phyloP scores from a whole-genome alignment of 2,797 vertebrate genomes.

The Aulostomus chinensis region DNA sequence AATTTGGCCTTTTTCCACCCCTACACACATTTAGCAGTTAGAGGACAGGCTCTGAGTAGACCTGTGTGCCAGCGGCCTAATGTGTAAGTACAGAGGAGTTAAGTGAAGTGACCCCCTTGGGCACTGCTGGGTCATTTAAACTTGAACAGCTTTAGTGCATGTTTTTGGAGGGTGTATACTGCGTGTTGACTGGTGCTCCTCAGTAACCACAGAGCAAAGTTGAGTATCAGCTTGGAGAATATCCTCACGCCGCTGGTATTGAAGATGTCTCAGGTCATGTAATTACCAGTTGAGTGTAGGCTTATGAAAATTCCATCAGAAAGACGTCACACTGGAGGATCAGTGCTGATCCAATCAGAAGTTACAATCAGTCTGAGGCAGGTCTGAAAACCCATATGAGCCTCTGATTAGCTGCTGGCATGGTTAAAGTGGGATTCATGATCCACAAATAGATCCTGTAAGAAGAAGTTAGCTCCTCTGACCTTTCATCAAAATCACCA shows the following conservation, averaged over 20 bases:
- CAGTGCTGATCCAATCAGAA: slow-evolving; percentile 61
- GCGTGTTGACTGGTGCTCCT: slow-evolving; percentile 19
- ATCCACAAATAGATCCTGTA: slow-evolving; percentile 59
- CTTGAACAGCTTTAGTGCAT: not conserved
- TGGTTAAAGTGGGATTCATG: slow-evolving; percentile 47
- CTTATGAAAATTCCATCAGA: slow-evolving; percentile 57
- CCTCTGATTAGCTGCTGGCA: slow-evolving; percentile 61
- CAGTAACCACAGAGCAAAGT: slow-evolving; percentile 19
- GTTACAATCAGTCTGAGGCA: slow-evolving; percentile 31
- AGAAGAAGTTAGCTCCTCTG: slow-evolving; percentile 50
- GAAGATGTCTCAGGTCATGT: slow-evolving; percentile 50
- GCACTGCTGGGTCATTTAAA: slow-evolving; percentile 13
- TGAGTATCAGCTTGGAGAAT: slow-evolving; percentile 16
- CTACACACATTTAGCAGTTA: slow-evolving; percentile 52
- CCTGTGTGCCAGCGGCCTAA: slow-evolving; percentile 10
- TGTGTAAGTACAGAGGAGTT: slow-evolving; percentile 17
- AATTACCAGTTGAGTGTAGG: slow-evolving; percentile 46
- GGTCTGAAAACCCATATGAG: slow-evolving; percentile 53
- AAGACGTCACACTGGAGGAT: slow-evolving; percentile 51
- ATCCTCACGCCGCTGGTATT: slow-evolving; percentile 18
- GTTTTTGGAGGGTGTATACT: slow-evolving; percentile 4
- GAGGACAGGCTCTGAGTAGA: slow-evolving; percentile 31
- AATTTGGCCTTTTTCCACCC: slow-evolving; percentile 72
- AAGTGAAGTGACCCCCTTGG: slow-evolving; percentile 18
- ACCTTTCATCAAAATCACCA: slow-evolving; percentile 48